Evolutionary conservation across 1,140 invertebrate genomes (phyloP).

Genomic region (Andrena cerasifolii): DNA sequence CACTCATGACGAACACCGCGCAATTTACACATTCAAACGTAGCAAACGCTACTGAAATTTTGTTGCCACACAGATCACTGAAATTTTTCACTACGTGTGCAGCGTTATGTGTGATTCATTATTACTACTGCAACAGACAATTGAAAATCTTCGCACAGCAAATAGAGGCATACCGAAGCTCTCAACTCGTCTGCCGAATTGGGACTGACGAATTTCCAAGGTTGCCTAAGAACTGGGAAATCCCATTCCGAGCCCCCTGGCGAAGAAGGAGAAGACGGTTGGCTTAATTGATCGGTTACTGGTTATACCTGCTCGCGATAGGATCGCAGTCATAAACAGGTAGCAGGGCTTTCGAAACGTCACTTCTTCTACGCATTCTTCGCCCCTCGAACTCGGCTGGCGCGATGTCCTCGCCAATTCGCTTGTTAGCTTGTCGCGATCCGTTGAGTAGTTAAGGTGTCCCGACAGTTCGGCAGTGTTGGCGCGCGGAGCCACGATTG

Average conservation of each 20-base stretch:
- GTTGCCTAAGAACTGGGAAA: not conserved
- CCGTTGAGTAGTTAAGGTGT: too few relatives aligned
- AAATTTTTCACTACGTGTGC: too few relatives aligned
- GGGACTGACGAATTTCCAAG: conserved; percentile 2
- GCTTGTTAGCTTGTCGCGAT: not conserved
- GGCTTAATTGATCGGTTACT: conserved; percentile 32
- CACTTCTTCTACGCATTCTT: not conserved
- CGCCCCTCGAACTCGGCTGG: not conserved
- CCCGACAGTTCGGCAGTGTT: too few relatives aligned
- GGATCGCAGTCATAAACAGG: not conserved
- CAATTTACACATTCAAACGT: not conserved
- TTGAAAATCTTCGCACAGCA: too few relatives aligned
- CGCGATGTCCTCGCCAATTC: not conserved
- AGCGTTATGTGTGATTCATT: too few relatives aligned
- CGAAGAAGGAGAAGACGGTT: not conserved
- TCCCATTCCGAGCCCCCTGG: not conserved
- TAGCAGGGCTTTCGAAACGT: not conserved
- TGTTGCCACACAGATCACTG: too few relatives aligned
- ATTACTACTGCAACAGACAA: too few relatives aligned
- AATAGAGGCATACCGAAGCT: not conserved
- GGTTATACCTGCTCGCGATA: conserved; percentile 7
- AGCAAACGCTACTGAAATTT: not conserved
- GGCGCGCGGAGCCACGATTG: too few relatives aligned
- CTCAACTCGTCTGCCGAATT: not conserved
- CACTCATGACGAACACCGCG: too few relatives aligned